A percentile compares a stretch with the other conserved stretches of the same genome.
phyloP scores from a whole-genome alignment of 2,888 invertebrate species.

The Helleia helle region DNA sequence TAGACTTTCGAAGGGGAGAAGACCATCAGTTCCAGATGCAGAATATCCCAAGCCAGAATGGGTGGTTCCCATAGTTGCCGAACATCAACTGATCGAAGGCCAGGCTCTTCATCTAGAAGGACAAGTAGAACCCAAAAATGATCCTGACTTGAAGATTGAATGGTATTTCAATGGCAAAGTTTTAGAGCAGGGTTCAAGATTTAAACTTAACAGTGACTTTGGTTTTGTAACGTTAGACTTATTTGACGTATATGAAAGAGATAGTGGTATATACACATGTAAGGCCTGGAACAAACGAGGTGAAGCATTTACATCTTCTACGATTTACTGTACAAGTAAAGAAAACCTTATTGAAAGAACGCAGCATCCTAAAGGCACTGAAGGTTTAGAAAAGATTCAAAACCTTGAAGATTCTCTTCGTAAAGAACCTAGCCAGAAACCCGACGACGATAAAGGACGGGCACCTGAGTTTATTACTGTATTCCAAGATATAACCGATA shows the following conservation, averaged over 20 bases:
- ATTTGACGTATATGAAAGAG: constrained; percentile 92
- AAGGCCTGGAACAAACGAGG: constrained; percentile 91
- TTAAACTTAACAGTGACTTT: constrained; percentile 95
- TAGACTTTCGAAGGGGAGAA: constrained; percentile 80
- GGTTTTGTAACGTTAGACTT: constrained; percentile 97
- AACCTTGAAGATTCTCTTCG: constrained; percentile 90
- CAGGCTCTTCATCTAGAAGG: constrained; percentile 94
- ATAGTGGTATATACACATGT: constrained; percentile 95
- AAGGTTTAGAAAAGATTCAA: constrained; percentile 92
- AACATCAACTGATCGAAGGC: constrained; percentile 86
- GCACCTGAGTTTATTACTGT: constrained; percentile 92
- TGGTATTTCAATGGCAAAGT: constrained; percentile 96
- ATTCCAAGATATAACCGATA: constrained; percentile 85
- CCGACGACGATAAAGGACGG: constrained; percentile 85
- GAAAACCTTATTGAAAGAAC: constrained; percentile 89
- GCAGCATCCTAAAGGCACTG: constrained; percentile 96
- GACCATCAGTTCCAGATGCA: constrained; percentile 80
- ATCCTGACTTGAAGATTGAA: constrained; percentile 91
- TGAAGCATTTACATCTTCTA: constrained; percentile 94
- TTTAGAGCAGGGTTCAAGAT: constrained; percentile 89
- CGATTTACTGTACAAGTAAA: constrained; percentile 87
- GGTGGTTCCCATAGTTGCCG: constrained; percentile 86
- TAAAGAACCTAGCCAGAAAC: constrained; percentile 77
- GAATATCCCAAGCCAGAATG: constrained; percentile 90
- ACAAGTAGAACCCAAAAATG: constrained; percentile 94